Conservation (phyloP, 1,140 invertebrate genomes). For the Chrysomallon squamiferum region DNA sequence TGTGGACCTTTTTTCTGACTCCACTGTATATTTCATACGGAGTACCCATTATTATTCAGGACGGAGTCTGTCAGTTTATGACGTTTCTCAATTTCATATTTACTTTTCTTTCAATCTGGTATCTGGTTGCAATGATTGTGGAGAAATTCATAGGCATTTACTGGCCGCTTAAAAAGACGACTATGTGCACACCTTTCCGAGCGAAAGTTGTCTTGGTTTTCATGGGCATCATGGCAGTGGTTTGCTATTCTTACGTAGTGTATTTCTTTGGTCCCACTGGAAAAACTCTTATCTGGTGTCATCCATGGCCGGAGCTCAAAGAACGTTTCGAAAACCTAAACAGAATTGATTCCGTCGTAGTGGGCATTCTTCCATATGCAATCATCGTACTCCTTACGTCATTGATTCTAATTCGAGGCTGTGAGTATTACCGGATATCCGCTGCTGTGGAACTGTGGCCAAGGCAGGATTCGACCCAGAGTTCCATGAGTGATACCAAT, state of each 20-base stretch:
- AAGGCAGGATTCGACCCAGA: neutral
- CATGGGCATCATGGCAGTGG: constrained; percentile 29
- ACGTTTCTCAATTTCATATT: constrained; percentile 40
- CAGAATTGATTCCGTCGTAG: constrained; percentile 2
- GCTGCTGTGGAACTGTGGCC: constrained; percentile 12
- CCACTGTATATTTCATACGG: constrained; percentile 19
- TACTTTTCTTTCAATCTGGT: constrained; percentile 50
- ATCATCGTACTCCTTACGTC: constrained; percentile 22
- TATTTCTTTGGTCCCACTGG: constrained; percentile 29
- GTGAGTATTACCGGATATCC: constrained; percentile 23
- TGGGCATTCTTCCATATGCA: constrained; percentile 24
- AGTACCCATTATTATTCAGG: constrained; percentile 22
- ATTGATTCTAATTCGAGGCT: constrained; percentile 23
- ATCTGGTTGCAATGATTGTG: constrained; percentile 44
- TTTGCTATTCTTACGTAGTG: constrained; percentile 36
- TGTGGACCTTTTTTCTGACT: constrained; percentile 44
- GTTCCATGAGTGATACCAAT: neutral
- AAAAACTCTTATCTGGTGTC: neutral
- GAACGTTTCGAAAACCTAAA: constrained; percentile 11
- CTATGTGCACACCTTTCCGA: constrained; percentile 40
- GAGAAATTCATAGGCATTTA: constrained; percentile 50
- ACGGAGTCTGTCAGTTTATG: constrained; percentile 35
- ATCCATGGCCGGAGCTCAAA: constrained; percentile 17
- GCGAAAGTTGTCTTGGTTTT: constrained; percentile 36
- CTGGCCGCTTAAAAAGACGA: constrained; percentile 36